phyloP scores from a whole-genome alignment of 64 coral and sea anemone species.

The Stichodactyla mertensii region DNA sequence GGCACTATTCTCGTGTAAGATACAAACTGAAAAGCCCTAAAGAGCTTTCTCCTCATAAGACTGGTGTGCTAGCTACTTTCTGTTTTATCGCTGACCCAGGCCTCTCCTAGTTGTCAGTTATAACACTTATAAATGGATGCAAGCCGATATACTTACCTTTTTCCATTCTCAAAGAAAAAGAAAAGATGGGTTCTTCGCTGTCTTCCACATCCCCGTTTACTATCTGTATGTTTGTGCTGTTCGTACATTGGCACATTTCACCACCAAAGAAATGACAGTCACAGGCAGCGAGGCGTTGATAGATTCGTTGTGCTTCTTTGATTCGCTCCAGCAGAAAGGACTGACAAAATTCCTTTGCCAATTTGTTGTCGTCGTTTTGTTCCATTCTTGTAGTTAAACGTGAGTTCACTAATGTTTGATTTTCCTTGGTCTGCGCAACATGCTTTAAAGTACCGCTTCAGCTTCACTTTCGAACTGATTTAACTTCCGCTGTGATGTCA shows the following conservation, averaged over 20 bases:
- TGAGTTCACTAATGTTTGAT: background rate
- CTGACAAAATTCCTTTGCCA: background rate
- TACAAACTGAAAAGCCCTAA: too few species aligned
- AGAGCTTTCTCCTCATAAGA: too few species aligned
- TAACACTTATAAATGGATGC: background rate
- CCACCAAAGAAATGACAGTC: background rate
- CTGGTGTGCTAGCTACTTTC: too few species aligned
- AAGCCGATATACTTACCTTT: background rate
- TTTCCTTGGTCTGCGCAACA: background rate
- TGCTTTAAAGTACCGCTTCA: background rate
- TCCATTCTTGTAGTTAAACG: background rate
- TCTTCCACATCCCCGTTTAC: background rate
- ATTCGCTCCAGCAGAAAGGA: background rate
- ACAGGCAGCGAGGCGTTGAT: background rate
- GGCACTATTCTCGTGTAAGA: too few species aligned
- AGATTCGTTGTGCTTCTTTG: background rate
- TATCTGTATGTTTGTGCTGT: background rate
- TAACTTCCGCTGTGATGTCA: background rate
- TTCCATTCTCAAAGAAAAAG: background rate
- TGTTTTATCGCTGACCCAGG: too few species aligned
- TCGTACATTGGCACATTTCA: background rate
- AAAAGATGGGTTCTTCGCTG: background rate
- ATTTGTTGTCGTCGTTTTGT: background rate
- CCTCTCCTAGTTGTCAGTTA: too few species aligned
- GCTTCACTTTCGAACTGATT: slow-evolving; percentile 5